Evolutionary conservation across 2,888 invertebrate genomes (phyloP).

Genomic region (Hypena proboscidalis): DNA sequence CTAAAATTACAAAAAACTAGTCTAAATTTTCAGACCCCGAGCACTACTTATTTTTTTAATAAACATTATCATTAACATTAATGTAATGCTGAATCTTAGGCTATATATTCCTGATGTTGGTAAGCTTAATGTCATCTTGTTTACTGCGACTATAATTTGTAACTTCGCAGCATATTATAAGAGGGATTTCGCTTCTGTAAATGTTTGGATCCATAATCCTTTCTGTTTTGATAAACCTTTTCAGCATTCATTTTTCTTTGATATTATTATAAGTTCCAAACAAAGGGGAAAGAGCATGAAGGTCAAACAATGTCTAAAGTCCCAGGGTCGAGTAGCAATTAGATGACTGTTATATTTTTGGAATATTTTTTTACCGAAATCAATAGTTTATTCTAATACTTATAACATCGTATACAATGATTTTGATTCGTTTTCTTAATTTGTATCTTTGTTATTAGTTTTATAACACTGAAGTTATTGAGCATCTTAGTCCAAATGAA

Average conservation of each 20-base stretch:
- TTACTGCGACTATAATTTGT: conserved; percentile 46
- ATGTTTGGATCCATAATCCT: conserved; percentile 33
- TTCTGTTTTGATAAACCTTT: conserved; percentile 13
- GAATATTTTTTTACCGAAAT: not conserved
- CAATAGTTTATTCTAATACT: no score
- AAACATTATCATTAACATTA: no score
- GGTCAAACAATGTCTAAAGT: not conserved
- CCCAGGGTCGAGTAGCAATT: not conserved
- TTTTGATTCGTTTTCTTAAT: no score
- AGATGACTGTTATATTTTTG: not conserved
- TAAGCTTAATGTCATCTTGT: conserved; percentile 46
- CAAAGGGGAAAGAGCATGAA: not conserved
- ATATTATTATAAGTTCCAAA: conserved; percentile 15
- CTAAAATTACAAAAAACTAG: no score
- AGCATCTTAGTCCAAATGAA: no score
- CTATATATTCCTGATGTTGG: conserved; percentile 43
- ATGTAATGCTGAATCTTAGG: no score
- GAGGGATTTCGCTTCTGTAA: conserved; percentile 35
- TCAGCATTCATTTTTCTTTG: conserved; percentile 21
- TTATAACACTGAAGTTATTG: no score
- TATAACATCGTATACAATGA: no score
- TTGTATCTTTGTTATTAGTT: no score
- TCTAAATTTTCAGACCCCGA: no score
- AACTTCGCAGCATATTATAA: conserved; percentile 43
- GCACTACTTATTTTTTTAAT: no score